These are phyloP conservation scores for Porites evermanni DNA, from an alignment of 92 coral and sea anemone genomes.

Conservation along the genomic window DNA sequence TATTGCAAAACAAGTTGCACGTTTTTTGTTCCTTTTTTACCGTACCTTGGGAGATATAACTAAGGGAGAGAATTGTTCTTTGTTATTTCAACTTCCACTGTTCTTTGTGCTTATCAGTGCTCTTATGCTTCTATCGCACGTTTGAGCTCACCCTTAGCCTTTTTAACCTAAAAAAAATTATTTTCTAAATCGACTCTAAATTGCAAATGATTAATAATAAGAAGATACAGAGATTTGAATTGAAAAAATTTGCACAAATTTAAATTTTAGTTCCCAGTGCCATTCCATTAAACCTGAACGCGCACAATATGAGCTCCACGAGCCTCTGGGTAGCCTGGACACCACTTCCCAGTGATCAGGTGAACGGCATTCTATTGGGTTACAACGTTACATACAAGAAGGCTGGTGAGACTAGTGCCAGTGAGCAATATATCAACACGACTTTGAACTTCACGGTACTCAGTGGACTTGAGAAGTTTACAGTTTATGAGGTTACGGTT, in stretches of 20 bases:
- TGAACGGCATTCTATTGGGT: slow-evolving; percentile 86
- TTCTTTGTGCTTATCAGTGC: too few species aligned
- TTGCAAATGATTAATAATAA: neutral
- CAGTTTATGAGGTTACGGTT: slow-evolving; percentile 67
- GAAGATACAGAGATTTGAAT: neutral
- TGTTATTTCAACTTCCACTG: too few species aligned
- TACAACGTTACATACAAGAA: slow-evolving; percentile 66
- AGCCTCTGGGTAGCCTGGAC: slow-evolving; percentile 79
- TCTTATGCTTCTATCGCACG: too few species aligned
- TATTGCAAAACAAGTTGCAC: too few species aligned
- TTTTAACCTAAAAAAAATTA: too few species aligned
- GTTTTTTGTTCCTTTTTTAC: too few species aligned
- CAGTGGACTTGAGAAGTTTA: slow-evolving; percentile 71
- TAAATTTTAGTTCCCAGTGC: slow-evolving; percentile 79
- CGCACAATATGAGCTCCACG: slow-evolving; percentile 84
- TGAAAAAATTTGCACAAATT: neutral
- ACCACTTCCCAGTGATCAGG: slow-evolving; percentile 62
- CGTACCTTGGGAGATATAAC: too few species aligned
- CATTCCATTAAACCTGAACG: slow-evolving; percentile 72
- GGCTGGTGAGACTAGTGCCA: slow-evolving; percentile 12
- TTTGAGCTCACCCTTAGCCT: too few species aligned
- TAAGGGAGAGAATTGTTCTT: too few species aligned
- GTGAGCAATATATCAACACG: slow-evolving; percentile 31
- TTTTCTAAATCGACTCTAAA: too few species aligned
- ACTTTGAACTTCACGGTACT: slow-evolving; percentile 37